phyloP scores from a whole-genome alignment of 2,888 invertebrate genomes.

The Scaptomyza caliginosa region DNA sequence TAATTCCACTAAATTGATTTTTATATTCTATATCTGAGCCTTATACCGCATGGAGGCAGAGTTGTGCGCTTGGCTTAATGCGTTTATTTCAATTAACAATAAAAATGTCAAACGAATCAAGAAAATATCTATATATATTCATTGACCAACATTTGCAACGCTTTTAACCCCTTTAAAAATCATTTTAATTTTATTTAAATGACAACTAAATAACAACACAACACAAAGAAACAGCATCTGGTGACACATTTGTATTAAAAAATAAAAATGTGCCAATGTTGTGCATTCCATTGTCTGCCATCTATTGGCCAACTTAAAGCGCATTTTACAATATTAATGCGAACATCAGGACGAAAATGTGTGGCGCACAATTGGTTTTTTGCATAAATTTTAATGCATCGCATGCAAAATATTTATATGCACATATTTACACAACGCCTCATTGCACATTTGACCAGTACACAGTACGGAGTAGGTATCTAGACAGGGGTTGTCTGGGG shows the following conservation, averaged over 20 bases:
- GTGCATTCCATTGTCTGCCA: conserved; percentile 50
- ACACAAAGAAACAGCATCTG: conserved; percentile 11
- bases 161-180: neutral
- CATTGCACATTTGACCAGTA: conserved; percentile 66
- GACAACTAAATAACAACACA: conserved; percentile 26
- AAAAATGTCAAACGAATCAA: conserved; percentile 51
- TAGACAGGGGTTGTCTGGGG: neutral
- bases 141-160: conserved; percentile 30
- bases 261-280: conserved; percentile 32
- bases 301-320: conserved; percentile 53
- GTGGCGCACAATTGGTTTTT: conserved; percentile 51
- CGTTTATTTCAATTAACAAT: conserved; percentile 44
- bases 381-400: conserved; percentile 75
- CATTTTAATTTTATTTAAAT: conserved; percentile 32
- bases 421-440: conserved; percentile 65
- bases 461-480: too few species aligned
- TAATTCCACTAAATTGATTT: neutral
- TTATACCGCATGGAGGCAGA: too few species aligned
- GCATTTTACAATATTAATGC: conserved; percentile 42
- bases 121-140: conserved; percentile 69
- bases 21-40: neutral
- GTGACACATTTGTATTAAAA: conserved; percentile 46
- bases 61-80: conserved; percentile 30
- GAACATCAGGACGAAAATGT: conserved; percentile 7
- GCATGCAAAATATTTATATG: conserved; percentile 72